Evolutionary conservation across 2,888 invertebrate species (phyloP), one percentile per base, ranked within the genome.

Genomic region (Perizoma affinitatum): DNA sequence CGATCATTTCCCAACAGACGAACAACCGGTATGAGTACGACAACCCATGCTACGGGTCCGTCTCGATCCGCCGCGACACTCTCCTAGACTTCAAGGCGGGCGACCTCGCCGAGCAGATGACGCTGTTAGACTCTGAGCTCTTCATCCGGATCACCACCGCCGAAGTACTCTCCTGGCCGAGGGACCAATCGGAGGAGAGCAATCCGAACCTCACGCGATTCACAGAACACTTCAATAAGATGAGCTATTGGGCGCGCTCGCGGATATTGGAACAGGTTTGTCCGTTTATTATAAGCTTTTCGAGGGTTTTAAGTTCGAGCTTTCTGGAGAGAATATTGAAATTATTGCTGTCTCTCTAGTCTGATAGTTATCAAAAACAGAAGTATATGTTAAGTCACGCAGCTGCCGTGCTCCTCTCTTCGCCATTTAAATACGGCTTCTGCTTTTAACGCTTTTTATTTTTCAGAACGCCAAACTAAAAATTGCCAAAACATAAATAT

Each of bases 161-260:
- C 0, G 99, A 99, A 92, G 97, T 99, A 66, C 92, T 99, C 69
- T 95, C 98, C 73, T 99, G 99, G 98, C 98, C 99, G 42, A 96
- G 98, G 78, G 98, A 99, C 84, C 99, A 99, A 88, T 97, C 97
- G 69, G 99, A 99, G 86, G 98, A 99, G 82, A 94, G 97, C 73
- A 98, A 98, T 80, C 99, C 99, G 4, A 99, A 99, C 88, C 94
- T 99, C 60, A 98, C 98, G 40, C 93, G 96, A 70, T 99, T 99
- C 84, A 99, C 99, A 0, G 98, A 99, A 84, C 99, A 99, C 89
- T 99, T 99, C 88, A 99, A 99, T 85, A 99, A 99, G 92, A 98
- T 99, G 98, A 98, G 98, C 61, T 99, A 97, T 81, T 99, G 99
- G 99, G 98, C 98, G 45, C 93, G 99, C 57, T 98, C 99, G 4